Percentiles rank a stretch among this genome's conserved stretches.
These are phyloP conservation scores for Prorops nasuta DNA, from an alignment of 1,140 invertebrate species.

Conservation along the genomic window DNA sequence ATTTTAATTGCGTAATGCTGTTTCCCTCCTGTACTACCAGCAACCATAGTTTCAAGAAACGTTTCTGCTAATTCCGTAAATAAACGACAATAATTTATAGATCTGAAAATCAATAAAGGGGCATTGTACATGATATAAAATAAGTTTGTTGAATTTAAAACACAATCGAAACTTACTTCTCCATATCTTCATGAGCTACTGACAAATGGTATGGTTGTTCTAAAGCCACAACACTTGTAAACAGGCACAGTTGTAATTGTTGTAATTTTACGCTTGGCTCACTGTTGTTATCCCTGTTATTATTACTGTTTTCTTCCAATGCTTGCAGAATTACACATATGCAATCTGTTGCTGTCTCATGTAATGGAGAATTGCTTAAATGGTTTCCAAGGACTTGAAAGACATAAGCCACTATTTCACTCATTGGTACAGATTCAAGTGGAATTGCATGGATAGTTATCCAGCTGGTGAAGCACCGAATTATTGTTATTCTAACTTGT, in stretches of 20 bases:
- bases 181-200: slow-evolving; percentile 89
- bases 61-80: slow-evolving; percentile 94
- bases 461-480: slow-evolving; percentile 81
- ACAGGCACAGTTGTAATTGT: slow-evolving; percentile 60
- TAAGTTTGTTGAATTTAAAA: no score
- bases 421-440: slow-evolving; percentile 65
- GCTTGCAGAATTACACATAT: slow-evolving; percentile 81
- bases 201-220: slow-evolving; percentile 88
- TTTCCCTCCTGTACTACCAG: slow-evolving; percentile 40
- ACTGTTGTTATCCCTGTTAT: slow-evolving; percentile 43
- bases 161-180: slow-evolving; percentile 58
- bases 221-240: slow-evolving; percentile 76
- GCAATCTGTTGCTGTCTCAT: slow-evolving; percentile 89
- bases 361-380: slow-evolving; percentile 68
- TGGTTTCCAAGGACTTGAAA: slow-evolving; percentile 69
- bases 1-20: slow-evolving; percentile 82
- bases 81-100: slow-evolving; percentile 89
- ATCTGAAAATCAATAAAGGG: slow-evolving; percentile 57
- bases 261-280: slow-evolving; percentile 69
- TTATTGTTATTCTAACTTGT: slow-evolving; percentile 62
- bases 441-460: slow-evolving; percentile 70
- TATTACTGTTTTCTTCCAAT: slow-evolving; percentile 73
- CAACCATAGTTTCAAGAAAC: slow-evolving; percentile 81
- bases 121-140: slow-evolving; percentile 18
- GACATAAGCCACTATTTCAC: slow-evolving; percentile 67